Percentiles rank a stretch among this genome's conserved stretches.
phyloP scores from a whole-genome alignment of 2,888 invertebrate species.

The Sthenelais limicola region DNA sequence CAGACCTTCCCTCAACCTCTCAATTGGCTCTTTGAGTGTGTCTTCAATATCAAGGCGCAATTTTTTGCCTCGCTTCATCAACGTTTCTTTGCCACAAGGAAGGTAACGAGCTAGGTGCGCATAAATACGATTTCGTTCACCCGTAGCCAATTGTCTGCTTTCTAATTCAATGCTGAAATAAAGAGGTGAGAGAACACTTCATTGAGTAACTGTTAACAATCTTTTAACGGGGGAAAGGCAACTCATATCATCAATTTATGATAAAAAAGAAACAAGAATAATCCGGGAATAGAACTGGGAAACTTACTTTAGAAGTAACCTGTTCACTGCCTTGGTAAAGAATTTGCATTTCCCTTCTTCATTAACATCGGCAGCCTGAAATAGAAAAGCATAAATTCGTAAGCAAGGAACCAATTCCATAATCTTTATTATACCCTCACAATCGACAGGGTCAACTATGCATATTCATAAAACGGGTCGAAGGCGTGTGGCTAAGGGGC shows the following conservation, averaged over 20 bases:
- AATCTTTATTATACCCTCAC: no score
- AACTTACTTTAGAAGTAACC: constrained; percentile 74
- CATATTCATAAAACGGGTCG: no score
- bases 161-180: constrained; percentile 73
- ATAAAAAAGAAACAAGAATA: constrained; percentile 33
- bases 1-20: constrained; percentile 73
- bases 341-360: constrained; percentile 76
- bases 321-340: constrained; percentile 75
- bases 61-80: constrained; percentile 77
- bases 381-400: constrained; percentile 35
- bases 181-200: no score
- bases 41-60: constrained; percentile 70
- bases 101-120: constrained; percentile 75
- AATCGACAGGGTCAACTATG: no score
- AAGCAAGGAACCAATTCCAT: no score
- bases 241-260: constrained; percentile 11
- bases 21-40: constrained; percentile 73
- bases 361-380: constrained; percentile 68
- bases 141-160: constrained; percentile 62
- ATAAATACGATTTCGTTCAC: constrained; percentile 73
- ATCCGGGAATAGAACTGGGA: neutral
- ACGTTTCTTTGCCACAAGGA: constrained; percentile 76
- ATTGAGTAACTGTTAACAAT: neutral
- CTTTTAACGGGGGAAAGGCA: neutral
- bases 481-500: no score